These are phyloP conservation scores for Mustelus asterias DNA, from an alignment of 2,113 vertebrate genomes.

Conservation along the genomic window DNA sequence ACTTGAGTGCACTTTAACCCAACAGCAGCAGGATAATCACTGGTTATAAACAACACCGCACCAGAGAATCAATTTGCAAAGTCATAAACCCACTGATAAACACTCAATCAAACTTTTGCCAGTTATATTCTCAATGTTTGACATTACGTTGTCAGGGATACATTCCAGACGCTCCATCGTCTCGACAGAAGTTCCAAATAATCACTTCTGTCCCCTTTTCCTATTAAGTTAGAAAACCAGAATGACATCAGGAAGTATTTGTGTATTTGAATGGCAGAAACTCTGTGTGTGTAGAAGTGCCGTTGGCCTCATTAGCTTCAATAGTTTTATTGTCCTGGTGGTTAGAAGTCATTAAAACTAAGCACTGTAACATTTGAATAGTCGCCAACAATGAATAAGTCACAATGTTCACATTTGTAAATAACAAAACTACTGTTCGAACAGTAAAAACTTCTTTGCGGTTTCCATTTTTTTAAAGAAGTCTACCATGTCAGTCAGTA, in stretches of 20 bases:
- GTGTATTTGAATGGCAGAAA: neutral
- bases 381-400: neutral
- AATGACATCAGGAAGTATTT: neutral
- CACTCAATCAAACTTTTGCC: neutral
- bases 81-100: neutral
- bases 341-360: neutral
- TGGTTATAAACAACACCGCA: neutral
- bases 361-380: neutral
- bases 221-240: constrained; percentile 9
- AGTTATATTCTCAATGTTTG: neutral
- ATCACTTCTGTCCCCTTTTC: neutral
- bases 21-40: neutral
- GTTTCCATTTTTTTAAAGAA: neutral
- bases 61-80: neutral
- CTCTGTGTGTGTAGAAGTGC: neutral
- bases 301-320: neutral
- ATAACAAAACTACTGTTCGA: neutral
- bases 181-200: neutral
- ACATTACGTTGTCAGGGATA: neutral
- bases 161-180: constrained; percentile 10
- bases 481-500: neutral
- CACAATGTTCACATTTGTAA: neutral
- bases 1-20: neutral
- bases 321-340: neutral
- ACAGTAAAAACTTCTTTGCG: neutral